Evolutionary conservation across 2,888 invertebrate species (phyloP).

Genomic region (Venustoraphidia nigricollis): DNA sequence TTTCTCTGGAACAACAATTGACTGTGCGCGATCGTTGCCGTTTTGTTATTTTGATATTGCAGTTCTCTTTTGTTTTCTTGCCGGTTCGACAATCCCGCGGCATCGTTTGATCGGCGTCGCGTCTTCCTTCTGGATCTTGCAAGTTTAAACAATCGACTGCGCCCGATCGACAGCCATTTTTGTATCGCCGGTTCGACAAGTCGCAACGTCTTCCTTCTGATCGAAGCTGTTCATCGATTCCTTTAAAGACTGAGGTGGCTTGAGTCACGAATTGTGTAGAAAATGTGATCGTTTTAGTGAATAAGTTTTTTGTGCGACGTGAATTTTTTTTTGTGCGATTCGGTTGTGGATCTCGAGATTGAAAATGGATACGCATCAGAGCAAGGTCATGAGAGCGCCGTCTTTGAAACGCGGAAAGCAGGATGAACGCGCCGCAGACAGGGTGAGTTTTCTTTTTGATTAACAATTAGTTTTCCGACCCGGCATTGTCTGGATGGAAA

Average conservation of each 20-base stretch:
- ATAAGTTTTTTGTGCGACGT: background rate
- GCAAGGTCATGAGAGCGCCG: slow-evolving; percentile 59
- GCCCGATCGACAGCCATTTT: no score
- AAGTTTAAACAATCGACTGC: no score
- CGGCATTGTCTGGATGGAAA: background rate
- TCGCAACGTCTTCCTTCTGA: no score
- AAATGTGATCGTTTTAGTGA: background rate
- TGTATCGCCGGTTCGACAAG: no score
- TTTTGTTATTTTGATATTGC: no score
- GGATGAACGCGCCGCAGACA: slow-evolving; percentile 58
- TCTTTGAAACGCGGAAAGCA: slow-evolving; percentile 64
- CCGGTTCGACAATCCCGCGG: no score
- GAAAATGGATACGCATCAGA: slow-evolving; percentile 23
- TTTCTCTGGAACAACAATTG: no score
- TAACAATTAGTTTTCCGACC: no score
- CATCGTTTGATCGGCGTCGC: no score
- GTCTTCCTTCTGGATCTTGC: no score
- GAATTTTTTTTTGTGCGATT: background rate
- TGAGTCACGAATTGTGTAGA: background rate
- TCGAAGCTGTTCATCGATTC: background rate
- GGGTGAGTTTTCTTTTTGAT: slow-evolving; percentile 42
- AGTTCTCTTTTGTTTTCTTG: no score
- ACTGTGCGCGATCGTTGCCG: no score
- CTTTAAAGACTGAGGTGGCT: background rate
- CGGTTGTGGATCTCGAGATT: background rate